Evolutionary conservation across 2,888 invertebrate species (phyloP).

Genomic region (Argynnis bischoffii): DNA sequence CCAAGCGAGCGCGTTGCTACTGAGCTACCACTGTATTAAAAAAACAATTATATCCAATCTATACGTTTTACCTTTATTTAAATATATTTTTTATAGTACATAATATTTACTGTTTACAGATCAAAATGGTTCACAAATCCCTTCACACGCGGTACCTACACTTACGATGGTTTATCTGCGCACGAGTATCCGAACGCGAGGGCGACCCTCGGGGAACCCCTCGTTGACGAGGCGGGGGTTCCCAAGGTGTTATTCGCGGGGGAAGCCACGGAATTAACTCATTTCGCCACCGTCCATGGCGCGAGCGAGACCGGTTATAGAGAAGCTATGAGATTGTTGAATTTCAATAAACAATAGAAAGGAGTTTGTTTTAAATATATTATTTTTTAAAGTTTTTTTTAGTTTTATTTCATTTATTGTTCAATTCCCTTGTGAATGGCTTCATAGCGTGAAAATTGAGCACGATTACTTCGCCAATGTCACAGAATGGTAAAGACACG

Average conservation of each 20-base stretch:
- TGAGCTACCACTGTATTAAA: no score
- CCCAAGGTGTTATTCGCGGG: constrained; percentile 84
- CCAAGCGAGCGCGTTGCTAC: no score
- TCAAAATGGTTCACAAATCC: constrained; percentile 88
- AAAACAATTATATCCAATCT: no score
- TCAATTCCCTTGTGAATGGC: no score
- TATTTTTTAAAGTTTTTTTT: no score
- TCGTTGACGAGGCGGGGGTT: constrained; percentile 66
- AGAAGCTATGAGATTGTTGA: constrained; percentile 77
- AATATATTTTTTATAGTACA: no score
- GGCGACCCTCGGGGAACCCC: constrained; percentile 81
- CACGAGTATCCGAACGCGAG: constrained; percentile 75
- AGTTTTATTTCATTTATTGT: no score
- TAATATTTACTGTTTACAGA: constrained; percentile 62
- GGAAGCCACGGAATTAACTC: constrained; percentile 79
- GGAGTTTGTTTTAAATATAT: neutral
- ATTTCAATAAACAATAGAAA: neutral
- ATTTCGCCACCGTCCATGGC: constrained; percentile 88
- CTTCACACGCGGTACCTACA: constrained; percentile 88
- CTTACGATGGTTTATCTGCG: constrained; percentile 79
- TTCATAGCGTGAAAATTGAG: no score
- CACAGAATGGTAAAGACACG: no score
- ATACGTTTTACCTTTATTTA: no score
- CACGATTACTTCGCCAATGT: no score
- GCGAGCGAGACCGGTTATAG: constrained; percentile 86